Percentiles rank a stretch among this genome's conserved stretches.
phyloP scores from a whole-genome alignment of 1,140 invertebrate species.

The Atta colombica region DNA sequence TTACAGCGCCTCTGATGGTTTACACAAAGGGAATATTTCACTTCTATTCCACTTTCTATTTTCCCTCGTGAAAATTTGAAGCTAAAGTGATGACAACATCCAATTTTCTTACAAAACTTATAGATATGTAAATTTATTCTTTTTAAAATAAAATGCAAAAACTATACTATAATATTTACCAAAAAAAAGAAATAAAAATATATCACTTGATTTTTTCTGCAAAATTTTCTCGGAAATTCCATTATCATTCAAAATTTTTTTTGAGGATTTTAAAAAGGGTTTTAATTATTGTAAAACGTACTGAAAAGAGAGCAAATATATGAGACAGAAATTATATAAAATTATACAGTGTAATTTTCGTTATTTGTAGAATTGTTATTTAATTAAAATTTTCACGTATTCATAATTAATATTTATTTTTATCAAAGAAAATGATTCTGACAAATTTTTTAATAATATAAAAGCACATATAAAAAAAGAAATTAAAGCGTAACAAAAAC shows the following conservation, averaged over 20 bases:
- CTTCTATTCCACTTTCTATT: neutral
- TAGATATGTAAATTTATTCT: neutral
- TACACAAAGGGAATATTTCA: constrained; percentile 25
- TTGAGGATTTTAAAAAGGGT: neutral
- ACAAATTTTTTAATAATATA: neutral
- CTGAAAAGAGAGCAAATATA: neutral
- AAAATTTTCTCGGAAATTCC: neutral
- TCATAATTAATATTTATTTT: neutral
- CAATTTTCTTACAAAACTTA: neutral
- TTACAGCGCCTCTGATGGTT: neutral
- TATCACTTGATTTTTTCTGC: neutral
- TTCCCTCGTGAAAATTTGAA: constrained; percentile 9
- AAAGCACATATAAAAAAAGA: neutral
- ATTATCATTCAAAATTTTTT: neutral
- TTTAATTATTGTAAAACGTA: constrained; percentile 7
- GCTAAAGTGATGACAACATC: neutral
- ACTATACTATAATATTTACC: neutral
- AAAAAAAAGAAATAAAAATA: neutral
- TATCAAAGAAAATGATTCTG: neutral
- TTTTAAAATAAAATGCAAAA: neutral
- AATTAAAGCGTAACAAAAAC: too few species aligned
- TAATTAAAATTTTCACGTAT: constrained; percentile 10
- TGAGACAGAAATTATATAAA: neutral
- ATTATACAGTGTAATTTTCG: neutral
- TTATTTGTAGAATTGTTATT: neutral